Evolutionary conservation across 2,113 vertebrate genomes (phyloP), one percentile per base, ranked within the genome.

Genomic region (Corapipo altera): DNA sequence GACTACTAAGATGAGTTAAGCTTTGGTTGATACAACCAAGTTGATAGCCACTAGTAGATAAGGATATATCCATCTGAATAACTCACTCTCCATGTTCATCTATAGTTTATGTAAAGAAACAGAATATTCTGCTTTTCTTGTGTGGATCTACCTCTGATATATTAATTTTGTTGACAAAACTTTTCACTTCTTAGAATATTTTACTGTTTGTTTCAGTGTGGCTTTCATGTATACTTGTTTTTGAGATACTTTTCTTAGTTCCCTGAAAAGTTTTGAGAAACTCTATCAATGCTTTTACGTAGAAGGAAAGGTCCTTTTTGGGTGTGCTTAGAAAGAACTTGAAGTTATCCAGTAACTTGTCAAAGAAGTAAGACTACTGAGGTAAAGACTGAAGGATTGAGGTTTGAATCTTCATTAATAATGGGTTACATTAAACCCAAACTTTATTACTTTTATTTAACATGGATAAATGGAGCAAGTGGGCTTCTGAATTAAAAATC

Each of bases 171-270:
- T 28, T 71, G 16, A 15, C 8, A 64, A 51, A 77, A 77, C 5
- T 52, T 13, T 32, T 5, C 2, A 32, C 2, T 2, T 57, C 26
- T 74, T 64, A 44, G 41, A 77, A 52, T 37, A 59, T 59, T 32
- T 82, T 41, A 37, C 5, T 14, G 4, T 66, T 85, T 39, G 51
- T 71, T 78, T 48, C 12, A 48, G 5, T 46, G 5, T 20, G 3
- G 0, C 55, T 77, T 57, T 46, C 1, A 1, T 21, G 2, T 30
- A 1, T 41, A 4, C 3, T 49, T 18, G 20, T 62, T 77, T 83
- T 79, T 70, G 30, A 75, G 16, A 37, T 35, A 37, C 4, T 30
- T 57, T 69, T 78, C 22, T 33, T 2, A 48, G 35, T 61, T 83
- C 48, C 8, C 5, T 57, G 37, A 76, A 89, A 44, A 26, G 6